phyloP scores from a whole-genome alignment of 2,888 invertebrate genomes.

The Chorisops tibialis region DNA sequence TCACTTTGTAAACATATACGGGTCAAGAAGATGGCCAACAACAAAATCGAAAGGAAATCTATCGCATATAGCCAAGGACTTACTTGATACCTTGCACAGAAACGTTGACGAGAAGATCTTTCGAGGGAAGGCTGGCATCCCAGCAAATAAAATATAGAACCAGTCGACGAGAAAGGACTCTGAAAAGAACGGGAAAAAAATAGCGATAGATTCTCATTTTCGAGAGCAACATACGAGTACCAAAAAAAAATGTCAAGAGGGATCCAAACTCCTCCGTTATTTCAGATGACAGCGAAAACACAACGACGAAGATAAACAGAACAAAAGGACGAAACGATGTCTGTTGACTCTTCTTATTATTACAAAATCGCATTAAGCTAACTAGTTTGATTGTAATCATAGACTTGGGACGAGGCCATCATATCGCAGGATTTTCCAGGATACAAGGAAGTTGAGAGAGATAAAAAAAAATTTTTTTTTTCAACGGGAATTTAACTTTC shows the following conservation, averaged over 20 bases:
- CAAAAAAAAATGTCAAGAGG: slow-evolving; percentile 23
- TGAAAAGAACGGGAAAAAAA: too few relatives aligned
- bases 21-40: slow-evolving; percentile 25
- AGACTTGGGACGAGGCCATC: slow-evolving; percentile 22
- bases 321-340: slow-evolving; percentile 28
- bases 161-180: neutral
- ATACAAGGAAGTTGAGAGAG: neutral
- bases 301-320: slow-evolving; percentile 31
- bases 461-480: slow-evolving; percentile 13
- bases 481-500: slow-evolving; percentile 20
- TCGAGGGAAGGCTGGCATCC: too few relatives aligned
- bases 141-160: too few relatives aligned
- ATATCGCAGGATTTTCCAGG: neutral
- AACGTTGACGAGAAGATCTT: too few relatives aligned
- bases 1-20: slow-evolving; percentile 31
- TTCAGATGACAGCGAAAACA: slow-evolving; percentile 27
- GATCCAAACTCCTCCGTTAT: slow-evolving; percentile 26
- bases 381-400: slow-evolving; percentile 35
- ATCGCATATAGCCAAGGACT: neutral
- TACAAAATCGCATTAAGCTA: slow-evolving; percentile 34
- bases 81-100: neutral
- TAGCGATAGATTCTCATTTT: too few relatives aligned
- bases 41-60: neutral
- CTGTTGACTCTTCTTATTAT: slow-evolving; percentile 33
- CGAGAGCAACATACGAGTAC: too few relatives aligned